phyloP scores from a whole-genome alignment of 1,140 invertebrate genomes.

The Amyelois transitella region DNA sequence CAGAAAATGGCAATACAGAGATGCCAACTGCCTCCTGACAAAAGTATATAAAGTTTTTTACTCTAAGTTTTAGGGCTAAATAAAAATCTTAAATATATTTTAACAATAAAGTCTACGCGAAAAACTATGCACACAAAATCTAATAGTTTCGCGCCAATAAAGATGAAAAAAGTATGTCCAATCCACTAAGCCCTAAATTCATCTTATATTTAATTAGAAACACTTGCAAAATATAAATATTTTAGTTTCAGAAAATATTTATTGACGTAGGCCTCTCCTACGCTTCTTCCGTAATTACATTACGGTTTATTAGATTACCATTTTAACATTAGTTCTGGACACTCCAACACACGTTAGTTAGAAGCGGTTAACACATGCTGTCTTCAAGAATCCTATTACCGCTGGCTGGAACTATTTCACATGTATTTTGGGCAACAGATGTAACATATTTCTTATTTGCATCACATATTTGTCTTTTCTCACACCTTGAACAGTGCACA shows the following conservation, averaged over 20 bases:
- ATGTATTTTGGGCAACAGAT: slow-evolving; percentile 44
- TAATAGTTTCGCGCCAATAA: no score
- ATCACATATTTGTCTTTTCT: slow-evolving; percentile 30
- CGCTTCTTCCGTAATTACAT: neutral
- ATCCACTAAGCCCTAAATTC: no score
- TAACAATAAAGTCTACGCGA: no score
- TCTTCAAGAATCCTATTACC: slow-evolving; percentile 15
- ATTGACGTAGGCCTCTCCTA: neutral
- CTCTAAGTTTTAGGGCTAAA: no score
- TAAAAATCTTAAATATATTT: no score
- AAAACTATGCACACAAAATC: no score
- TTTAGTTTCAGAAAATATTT: neutral
- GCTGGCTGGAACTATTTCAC: slow-evolving; percentile 23
- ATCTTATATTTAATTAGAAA: neutral
- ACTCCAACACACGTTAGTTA: neutral
- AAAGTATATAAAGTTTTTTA: no score
- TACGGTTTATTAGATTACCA: neutral
- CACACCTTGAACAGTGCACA: slow-evolving; percentile 20
- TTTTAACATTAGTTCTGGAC: neutral
- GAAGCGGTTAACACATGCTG: neutral
- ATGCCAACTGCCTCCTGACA: no score
- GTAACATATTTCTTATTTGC: slow-evolving; percentile 20
- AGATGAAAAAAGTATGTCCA: no score
- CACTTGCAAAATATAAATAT: neutral
- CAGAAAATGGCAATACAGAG: no score